Conservation (phyloP, 37 sponge, comb jelly and placozoan genomes). For the Mnemiopsis leidyi region DNA sequence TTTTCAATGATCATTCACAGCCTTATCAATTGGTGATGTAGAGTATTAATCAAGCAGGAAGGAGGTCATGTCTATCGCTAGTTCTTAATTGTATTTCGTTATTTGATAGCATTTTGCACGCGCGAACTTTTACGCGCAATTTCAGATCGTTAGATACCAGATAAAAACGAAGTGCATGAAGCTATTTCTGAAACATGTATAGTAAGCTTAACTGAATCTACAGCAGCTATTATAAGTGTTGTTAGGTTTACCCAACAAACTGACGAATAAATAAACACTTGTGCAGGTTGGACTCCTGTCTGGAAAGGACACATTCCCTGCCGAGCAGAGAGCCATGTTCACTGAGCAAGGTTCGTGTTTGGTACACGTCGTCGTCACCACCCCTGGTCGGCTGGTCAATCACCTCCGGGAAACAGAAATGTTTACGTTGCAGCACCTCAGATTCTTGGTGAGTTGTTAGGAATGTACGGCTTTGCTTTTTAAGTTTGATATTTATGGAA, state of each 20-base stretch:
- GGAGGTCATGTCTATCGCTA: background rate
- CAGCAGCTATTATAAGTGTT: too few species aligned
- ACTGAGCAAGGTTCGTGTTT: background rate
- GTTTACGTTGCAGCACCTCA: constrained; percentile 69
- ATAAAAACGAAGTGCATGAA: too few species aligned
- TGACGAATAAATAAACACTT: background rate
- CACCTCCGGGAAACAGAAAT: constrained; percentile 66
- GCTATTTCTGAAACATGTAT: too few species aligned
- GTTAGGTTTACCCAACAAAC: too few species aligned
- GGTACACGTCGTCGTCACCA: constrained; percentile 79
- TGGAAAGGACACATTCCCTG: constrained; percentile 6
- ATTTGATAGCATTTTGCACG: background rate
- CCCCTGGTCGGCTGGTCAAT: constrained; percentile 87
- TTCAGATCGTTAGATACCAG: background rate
- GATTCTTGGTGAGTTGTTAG: constrained; percentile 74
- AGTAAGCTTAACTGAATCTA: too few species aligned
- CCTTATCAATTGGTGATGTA: too few species aligned
- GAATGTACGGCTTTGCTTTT: too few species aligned
- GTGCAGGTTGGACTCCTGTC: constrained; percentile 12
- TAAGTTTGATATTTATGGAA: too few species aligned
- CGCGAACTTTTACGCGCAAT: background rate
- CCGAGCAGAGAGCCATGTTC: background rate
- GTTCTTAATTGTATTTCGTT: background rate
- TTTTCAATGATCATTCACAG: too few species aligned
- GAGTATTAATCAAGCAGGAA: too few species aligned